Evolutionary conservation across 2,797 vertebrate genomes (phyloP), one percentile per base, ranked within the genome.

Genomic region (Brachymystax lenok): DNA sequence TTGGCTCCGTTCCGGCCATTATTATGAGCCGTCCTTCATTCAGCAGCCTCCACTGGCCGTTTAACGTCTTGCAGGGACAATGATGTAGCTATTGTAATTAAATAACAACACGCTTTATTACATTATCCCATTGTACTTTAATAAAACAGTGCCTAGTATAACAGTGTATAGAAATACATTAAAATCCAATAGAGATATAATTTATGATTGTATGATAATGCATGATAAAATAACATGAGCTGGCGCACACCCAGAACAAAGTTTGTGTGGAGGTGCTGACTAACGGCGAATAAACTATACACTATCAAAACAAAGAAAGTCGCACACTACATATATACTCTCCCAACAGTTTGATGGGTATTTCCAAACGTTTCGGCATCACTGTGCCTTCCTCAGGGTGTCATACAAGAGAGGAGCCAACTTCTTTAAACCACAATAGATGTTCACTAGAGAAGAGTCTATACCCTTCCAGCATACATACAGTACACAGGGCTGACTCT

Each of bases 381-480:
- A 24, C 24, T 24, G 24, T 24, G 24, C 24, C 24, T 24, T 24
- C 24, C 24, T 24, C 24, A 24, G 24, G 24, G 24, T 24, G 81
- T 90, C 40, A 13, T 46, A 46, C 8, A 46, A 46, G 40, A 46
- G 40, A 46, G 40, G 40, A 46, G 8, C 40, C 40, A 46, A 46
- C 10, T 46, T 12, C 40, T 46, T 46, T 46, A 13, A 46, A 46
- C 12, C 2, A 46, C 40, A 46, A 87, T 78, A 83, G 81, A 85
- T 86, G 82, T 90, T 90, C 87, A 88, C 85, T 81, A 83, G n/a
- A 35, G 69, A 85, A 87, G 87, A 77, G 24, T 78, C 71, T 83
- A 30, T 33, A 28, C 54, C 77, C 69, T 67, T 84, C 84, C 85
- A 30, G 92, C 91, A 92, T 88, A 90, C 88, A 88, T 85, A 92